Evolutionary conservation across 2,113 vertebrate genomes (phyloP), one percentile per base, ranked within the genome.

Genomic region (Chaetodon trifascialis): DNA sequence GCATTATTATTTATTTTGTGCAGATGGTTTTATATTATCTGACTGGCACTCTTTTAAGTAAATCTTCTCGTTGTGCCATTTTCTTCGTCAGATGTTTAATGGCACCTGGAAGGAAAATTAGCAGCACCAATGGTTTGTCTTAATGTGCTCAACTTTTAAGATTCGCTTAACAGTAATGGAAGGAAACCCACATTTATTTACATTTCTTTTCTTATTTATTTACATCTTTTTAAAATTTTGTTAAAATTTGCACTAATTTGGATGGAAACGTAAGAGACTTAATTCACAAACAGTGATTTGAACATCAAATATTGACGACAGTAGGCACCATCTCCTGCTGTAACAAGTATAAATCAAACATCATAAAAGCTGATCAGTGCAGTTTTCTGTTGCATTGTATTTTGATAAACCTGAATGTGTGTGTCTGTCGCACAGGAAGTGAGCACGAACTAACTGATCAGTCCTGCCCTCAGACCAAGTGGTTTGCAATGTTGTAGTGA

Each of bases 301-400:
- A 44, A 44, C 8, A 44, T 44, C 9, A 44, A 44, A 44, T 7
- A 44, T 44, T 3, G 42, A 5, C 1, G 38, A 40, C 1, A 30
- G 16, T 58, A 34, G 51, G 46, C 60, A 58, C 79, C 65, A 84
- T 82, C 74, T 86, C 71, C 66, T 59, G 19, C 51, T 40, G 42
- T n/a, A 5, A 44, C n/a, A 11, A 58, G 49, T 12, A 38, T 38
- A 73, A 79, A 73, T 21, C 38, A 80, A 83, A 83, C 76, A 83
- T 52, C 52, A 66, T 77, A 60, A 49, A 79, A 73, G 36, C 70
- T 47, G 65, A 84, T 59, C 16, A 63, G 30, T 21, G 46, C 64
- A 56, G 47, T 47, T 83, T 73, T 55, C 44, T 34, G 15, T 38
- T 64, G 36, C 46, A 58, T 46, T 16, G 55, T 46, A 42, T 40